Evolutionary conservation across 2,113 vertebrate species (phyloP).

Genomic region (Neotragus moschatus): DNA sequence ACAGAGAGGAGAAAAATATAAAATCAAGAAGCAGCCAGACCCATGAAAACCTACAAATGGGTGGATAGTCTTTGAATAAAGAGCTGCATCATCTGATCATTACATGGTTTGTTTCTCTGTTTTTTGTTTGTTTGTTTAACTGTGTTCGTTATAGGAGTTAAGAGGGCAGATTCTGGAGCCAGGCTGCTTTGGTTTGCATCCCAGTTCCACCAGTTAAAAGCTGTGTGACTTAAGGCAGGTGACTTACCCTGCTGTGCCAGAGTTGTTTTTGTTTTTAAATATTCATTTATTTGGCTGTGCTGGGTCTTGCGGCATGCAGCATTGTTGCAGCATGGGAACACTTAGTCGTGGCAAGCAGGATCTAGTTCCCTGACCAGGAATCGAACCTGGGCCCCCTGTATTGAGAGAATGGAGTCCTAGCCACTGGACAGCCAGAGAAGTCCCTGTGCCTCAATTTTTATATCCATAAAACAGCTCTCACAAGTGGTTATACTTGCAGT

Average conservation of each 20-base stretch:
- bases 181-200: background rate
- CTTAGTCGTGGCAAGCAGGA: background rate
- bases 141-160: background rate
- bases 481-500: background rate
- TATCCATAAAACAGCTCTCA: background rate
- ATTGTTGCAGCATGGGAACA: background rate
- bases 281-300: background rate
- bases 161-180: background rate
- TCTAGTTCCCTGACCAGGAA: background rate
- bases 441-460: background rate
- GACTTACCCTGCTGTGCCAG: background rate
- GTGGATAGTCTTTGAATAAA: background rate
- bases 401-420: background rate
- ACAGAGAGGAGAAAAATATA: background rate
- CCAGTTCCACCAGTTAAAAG: background rate
- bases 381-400: background rate
- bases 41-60: background rate
- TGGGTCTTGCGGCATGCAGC: background rate
- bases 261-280: background rate
- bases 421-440: background rate
- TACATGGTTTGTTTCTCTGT: background rate
- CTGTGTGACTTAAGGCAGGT: background rate
- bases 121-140: background rate
- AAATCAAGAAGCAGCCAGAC: background rate
- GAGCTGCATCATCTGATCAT: background rate